Evolutionary conservation across 2,113 vertebrate species (phyloP).

Genomic region (Upupa epops): DNA sequence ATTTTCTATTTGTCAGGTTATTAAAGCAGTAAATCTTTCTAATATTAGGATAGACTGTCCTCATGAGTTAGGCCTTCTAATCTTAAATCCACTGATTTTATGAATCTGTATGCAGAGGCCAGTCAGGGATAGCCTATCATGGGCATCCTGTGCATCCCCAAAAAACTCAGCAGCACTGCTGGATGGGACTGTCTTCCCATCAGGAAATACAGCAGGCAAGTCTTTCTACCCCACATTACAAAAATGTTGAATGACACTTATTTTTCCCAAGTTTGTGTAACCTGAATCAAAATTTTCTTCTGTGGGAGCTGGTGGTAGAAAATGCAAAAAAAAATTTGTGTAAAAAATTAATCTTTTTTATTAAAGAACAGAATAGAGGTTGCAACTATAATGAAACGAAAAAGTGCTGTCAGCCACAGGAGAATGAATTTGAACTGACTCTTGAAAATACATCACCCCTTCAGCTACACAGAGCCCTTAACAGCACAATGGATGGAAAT

Average conservation of each 20-base stretch:
- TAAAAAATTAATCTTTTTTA: fast-evolving
- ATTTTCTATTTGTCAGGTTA: not conserved
- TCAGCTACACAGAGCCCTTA: not conserved
- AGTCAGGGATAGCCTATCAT: not conserved
- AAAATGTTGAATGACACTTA: not conserved
- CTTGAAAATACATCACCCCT: not conserved
- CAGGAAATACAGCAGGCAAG: not conserved
- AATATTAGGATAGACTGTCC: not conserved
- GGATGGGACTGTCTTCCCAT: not conserved
- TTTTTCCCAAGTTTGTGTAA: not conserved
- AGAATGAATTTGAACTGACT: not conserved
- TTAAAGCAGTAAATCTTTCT: not conserved
- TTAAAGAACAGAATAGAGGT: not conserved
- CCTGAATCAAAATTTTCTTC: not conserved
- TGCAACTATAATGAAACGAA: not conserved
- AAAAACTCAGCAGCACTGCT: not conserved
- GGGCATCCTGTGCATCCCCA: not conserved
- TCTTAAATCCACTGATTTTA: not conserved
- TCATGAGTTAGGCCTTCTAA: not conserved
- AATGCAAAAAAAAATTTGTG: not conserved
- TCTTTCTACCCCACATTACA: not conserved
- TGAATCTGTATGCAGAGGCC: not conserved
- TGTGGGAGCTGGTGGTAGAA: not conserved
- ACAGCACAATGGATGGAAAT: not conserved
- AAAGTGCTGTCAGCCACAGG: not conserved